Evolutionary conservation across 2,797 vertebrate species (phyloP).

Genomic region (Smutsia temminckii): DNA sequence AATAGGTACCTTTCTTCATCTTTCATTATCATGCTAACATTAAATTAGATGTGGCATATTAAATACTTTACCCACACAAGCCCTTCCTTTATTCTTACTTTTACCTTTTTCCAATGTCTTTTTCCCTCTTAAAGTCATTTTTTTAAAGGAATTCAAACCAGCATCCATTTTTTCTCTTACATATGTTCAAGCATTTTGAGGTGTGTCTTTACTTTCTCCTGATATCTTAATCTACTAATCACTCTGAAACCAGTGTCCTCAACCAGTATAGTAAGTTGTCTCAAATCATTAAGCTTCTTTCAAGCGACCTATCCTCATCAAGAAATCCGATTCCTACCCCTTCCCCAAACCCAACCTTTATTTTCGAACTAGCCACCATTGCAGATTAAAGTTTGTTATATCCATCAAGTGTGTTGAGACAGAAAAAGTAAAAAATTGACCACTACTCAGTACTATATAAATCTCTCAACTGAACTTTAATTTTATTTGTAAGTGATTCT

Average conservation of each 20-base stretch:
- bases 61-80: neutral
- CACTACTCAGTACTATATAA: neutral
- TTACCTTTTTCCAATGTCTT: neutral
- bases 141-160: neutral
- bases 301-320: neutral
- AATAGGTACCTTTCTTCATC: neutral
- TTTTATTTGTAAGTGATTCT: conserved; percentile 29
- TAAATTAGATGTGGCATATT: neutral
- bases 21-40: neutral
- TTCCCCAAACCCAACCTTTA: neutral
- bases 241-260: neutral
- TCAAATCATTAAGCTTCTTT: neutral
- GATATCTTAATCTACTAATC: neutral
- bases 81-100: neutral
- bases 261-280: neutral
- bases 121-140: neutral
- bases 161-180: neutral
- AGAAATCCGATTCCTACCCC: neutral
- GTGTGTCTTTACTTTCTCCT: neutral
- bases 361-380: neutral
- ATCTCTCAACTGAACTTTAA: neutral
- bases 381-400: neutral
- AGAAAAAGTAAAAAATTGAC: neutral
- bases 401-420: neutral
- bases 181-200: neutral